Conservation (phyloP, 2,888 invertebrate genomes). For the Mycogona germanica region DNA sequence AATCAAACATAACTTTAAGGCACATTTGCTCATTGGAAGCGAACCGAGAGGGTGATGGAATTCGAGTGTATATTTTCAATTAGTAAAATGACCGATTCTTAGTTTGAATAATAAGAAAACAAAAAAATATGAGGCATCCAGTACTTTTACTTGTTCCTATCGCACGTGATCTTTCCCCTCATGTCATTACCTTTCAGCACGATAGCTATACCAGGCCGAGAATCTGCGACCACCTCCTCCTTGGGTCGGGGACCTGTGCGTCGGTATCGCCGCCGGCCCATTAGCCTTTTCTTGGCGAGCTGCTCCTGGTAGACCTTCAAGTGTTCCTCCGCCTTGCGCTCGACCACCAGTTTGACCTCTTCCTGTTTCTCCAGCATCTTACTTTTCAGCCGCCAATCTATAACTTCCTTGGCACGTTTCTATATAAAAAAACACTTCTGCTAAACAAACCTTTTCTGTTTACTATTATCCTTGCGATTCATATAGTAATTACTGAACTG, state of each 20-base stretch:
- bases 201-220: slow-evolving; percentile 41
- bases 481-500: too few species aligned
- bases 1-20: slow-evolving; percentile 30
- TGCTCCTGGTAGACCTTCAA: slow-evolving; percentile 27
- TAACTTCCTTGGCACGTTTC: slow-evolving; percentile 53
- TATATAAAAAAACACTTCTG: slow-evolving; percentile 30
- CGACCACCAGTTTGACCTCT: slow-evolving; percentile 48
- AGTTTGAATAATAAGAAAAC: too few species aligned
- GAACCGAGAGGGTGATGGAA: background rate
- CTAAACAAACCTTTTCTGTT: too few species aligned
- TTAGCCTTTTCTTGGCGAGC: slow-evolving; percentile 8
- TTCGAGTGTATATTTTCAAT: background rate
- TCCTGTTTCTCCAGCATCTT: slow-evolving; percentile 48
- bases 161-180: too few species aligned
- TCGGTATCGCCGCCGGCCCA: slow-evolving; percentile 14
- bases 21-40: background rate
- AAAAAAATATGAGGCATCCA: too few species aligned
- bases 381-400: slow-evolving; percentile 49
- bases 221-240: slow-evolving; percentile 42
- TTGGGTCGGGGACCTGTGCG: slow-evolving; percentile 45
- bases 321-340: slow-evolving; percentile 52
- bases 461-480: too few species aligned
- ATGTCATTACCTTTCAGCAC: slow-evolving; percentile 48
- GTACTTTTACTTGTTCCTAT: too few species aligned
- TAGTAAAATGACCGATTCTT: too few species aligned